phyloP scores from a whole-genome alignment of 2,113 vertebrate species.

The Andinoacara biseriatus region DNA sequence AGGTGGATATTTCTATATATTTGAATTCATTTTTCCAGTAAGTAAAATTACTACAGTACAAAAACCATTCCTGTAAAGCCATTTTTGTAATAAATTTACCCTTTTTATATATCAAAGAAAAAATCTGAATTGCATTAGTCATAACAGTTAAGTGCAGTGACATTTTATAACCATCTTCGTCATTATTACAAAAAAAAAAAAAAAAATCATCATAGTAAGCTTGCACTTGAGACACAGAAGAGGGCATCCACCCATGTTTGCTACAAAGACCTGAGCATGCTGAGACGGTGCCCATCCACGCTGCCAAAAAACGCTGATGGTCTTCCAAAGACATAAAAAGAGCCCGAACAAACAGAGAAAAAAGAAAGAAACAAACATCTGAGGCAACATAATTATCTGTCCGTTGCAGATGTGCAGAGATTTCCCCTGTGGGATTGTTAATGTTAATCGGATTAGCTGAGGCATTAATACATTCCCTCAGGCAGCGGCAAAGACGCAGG shows the following conservation, averaged over 20 bases:
- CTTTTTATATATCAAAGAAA: neutral
- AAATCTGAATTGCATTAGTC: neutral
- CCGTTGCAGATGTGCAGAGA: slow-evolving; percentile 77
- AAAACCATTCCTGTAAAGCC: neutral
- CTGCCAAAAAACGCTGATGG: slow-evolving; percentile 14
- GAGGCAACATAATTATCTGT: slow-evolving; percentile 78
- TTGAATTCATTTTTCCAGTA: neutral
- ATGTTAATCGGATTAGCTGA: slow-evolving; percentile 82
- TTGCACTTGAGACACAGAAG: slow-evolving; percentile 26
- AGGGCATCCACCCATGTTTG: slow-evolving; percentile 34
- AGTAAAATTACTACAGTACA: neutral
- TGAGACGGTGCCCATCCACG: slow-evolving; percentile 7
- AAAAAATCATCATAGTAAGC: slow-evolving; percentile 20
- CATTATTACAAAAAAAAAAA: neutral
- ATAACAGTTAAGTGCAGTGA: neutral
- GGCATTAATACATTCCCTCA: slow-evolving; percentile 76
- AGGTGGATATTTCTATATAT: neutral
- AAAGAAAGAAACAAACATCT: slow-evolving; percentile 68
- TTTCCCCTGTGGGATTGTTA: slow-evolving; percentile 78
- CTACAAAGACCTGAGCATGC: slow-evolving; percentile 33
- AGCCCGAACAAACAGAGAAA: slow-evolving; percentile 37
- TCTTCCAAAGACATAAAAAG: slow-evolving; percentile 50
- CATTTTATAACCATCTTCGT: slow-evolving; percentile 14
- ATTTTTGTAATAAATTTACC: neutral
- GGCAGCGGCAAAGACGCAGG: slow-evolving; percentile 61